A percentile compares a stretch with the other conserved stretches of the same genome.
phyloP scores from a whole-genome alignment of 2,888 invertebrate genomes.

The Oscheius sp. region DNA sequence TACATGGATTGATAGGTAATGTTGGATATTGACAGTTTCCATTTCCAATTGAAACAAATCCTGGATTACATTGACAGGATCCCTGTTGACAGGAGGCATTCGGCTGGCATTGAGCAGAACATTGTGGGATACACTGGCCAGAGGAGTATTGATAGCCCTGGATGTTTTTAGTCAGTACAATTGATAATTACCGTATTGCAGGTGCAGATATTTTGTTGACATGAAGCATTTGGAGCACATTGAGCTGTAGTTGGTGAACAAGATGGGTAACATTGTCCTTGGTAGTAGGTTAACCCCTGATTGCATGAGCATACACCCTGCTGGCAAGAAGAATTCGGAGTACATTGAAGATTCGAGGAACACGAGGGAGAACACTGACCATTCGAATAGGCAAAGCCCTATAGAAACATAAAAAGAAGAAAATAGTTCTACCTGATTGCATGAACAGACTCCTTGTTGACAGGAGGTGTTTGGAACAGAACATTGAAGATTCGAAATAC shows the following conservation, averaged over 20 bases:
- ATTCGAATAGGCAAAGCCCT: slow-evolving; percentile 29
- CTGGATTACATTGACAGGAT: slow-evolving; percentile 27
- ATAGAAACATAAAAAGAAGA: not conserved
- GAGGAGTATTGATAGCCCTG: slow-evolving; percentile 30
- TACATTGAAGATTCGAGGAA: slow-evolving; percentile 4
- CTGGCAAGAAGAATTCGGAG: slow-evolving; percentile 24
- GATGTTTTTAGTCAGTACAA: not conserved
- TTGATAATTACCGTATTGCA: slow-evolving; percentile 14
- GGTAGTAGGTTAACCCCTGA: slow-evolving; percentile 30
- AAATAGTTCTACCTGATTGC: not conserved
- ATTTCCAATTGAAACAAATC: slow-evolving; percentile 4
- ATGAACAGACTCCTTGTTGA: slow-evolving; percentile 13
- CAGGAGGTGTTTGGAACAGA: slow-evolving; percentile 5
- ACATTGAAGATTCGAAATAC: not conserved
- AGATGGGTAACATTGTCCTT: slow-evolving; percentile 25
- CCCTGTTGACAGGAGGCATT: slow-evolving; percentile 25
- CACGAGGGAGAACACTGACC: slow-evolving; percentile 28
- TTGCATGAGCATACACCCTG: slow-evolving; percentile 18
- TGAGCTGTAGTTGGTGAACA: slow-evolving; percentile 1
- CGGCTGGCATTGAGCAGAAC: slow-evolving; percentile 19
- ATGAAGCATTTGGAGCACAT: slow-evolving; percentile 21
- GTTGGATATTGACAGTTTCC: slow-evolving; percentile 12
- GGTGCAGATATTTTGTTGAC: slow-evolving; percentile 1
- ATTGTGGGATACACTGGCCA: slow-evolving; percentile 19
- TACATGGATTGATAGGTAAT: slow-evolving; percentile 19